Evolutionary conservation across 2,888 invertebrate species (phyloP).

Genomic region (Keiferia lycopersicella): DNA sequence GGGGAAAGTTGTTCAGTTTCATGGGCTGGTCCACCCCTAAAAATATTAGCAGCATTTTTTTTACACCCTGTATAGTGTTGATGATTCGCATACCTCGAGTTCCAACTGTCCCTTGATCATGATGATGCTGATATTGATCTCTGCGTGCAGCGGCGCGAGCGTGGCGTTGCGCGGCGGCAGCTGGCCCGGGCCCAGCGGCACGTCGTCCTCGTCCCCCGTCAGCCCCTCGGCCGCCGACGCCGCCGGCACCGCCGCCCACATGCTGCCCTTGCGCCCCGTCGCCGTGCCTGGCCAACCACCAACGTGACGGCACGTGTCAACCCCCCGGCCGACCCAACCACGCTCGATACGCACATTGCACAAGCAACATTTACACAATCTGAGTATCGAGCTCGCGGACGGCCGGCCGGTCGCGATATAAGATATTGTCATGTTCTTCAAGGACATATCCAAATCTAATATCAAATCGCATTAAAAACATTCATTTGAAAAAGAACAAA

Average conservation of each 20-base stretch:
- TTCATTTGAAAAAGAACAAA: slow-evolving; percentile 43
- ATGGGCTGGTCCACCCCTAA: too few relatives aligned
- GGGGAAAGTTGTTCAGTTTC: too few relatives aligned
- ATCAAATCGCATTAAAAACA: slow-evolving; percentile 44
- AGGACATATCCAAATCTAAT: slow-evolving; percentile 24
- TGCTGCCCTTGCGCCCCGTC: slow-evolving; percentile 80
- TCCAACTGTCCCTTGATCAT: slow-evolving; percentile 96
- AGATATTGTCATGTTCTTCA: slow-evolving; percentile 14
- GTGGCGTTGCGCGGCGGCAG: slow-evolving; percentile 89
- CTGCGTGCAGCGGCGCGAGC: slow-evolving; percentile 86
- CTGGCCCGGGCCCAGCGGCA: slow-evolving; percentile 89
- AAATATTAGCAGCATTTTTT: too few relatives aligned
- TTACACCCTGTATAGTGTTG: too few relatives aligned
- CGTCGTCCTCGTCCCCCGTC: slow-evolving; percentile 68
- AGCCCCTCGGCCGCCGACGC: slow-evolving; percentile 63
- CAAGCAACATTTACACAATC: slow-evolving; percentile 11
- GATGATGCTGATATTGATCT: slow-evolving; percentile 92
- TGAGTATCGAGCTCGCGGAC: slow-evolving; percentile 18
- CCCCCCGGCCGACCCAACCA: slow-evolving; percentile 38
- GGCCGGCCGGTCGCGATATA: neutral
- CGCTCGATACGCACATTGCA: slow-evolving; percentile 1
- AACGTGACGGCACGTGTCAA: slow-evolving; percentile 39
- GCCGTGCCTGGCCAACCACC: slow-evolving; percentile 69
- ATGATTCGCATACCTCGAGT: slow-evolving; percentile 84
- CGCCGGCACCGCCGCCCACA: slow-evolving; percentile 79